Conservation (phyloP, 2,888 invertebrate species). For the Pandemis corylana region DNA sequence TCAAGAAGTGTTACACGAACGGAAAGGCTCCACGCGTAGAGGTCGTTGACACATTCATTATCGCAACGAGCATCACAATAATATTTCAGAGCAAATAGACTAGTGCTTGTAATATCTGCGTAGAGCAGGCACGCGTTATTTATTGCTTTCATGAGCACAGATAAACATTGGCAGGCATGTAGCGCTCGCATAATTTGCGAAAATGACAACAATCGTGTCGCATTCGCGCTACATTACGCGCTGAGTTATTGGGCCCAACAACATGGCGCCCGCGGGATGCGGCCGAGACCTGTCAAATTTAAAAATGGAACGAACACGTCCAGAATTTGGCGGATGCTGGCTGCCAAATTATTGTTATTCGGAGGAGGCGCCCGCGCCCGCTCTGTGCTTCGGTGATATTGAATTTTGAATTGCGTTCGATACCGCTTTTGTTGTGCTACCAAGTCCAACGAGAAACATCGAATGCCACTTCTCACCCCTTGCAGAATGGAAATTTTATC, state of each 20-base stretch:
- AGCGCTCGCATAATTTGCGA: constrained; percentile 78
- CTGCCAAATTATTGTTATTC: constrained; percentile 84
- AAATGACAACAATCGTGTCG: constrained; percentile 81
- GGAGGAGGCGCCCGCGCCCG: constrained; percentile 63
- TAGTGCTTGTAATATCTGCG: constrained; percentile 66
- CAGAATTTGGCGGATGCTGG: constrained; percentile 77
- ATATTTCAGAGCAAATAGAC: constrained; percentile 50
- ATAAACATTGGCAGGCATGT: constrained; percentile 78
- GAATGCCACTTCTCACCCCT: constrained; percentile 18
- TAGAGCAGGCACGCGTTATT: constrained; percentile 67
- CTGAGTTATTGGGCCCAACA: constrained; percentile 62
- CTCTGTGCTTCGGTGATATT: constrained; percentile 73
- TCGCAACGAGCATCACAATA: constrained; percentile 39
- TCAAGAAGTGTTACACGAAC: no score
- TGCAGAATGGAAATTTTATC: background rate
- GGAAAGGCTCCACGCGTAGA: background rate
- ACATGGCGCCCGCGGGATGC: constrained; percentile 53
- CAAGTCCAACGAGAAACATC: constrained; percentile 60
- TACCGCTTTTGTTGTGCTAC: constrained; percentile 66
- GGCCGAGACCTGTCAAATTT: constrained; percentile 80
- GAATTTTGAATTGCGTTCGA: constrained; percentile 74
- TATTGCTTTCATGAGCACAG: constrained; percentile 75
- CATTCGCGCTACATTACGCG: constrained; percentile 77
- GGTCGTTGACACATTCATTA: constrained; percentile 29
- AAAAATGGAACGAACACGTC: constrained; percentile 82